Percentiles rank a stretch among this genome's conserved stretches.
Conservation (phyloP, 1,140 invertebrate species). For the Gryon sp. region DNA sequence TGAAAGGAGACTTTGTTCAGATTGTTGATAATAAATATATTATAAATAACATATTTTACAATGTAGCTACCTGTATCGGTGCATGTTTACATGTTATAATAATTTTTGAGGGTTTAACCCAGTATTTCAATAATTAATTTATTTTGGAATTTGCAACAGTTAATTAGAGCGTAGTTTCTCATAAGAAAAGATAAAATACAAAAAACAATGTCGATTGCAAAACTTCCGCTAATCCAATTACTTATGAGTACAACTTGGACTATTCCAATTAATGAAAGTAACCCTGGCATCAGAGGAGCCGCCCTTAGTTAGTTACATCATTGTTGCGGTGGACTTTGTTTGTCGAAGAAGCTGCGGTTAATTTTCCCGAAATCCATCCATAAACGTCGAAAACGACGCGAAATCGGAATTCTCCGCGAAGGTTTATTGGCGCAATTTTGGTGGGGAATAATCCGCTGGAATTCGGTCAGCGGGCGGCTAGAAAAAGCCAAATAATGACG, state of each 20-base stretch:
- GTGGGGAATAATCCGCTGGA: constrained; percentile 49
- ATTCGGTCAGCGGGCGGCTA: constrained; percentile 61
- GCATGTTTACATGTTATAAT: no score
- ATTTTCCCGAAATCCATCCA: constrained; percentile 57
- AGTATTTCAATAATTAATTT: no score
- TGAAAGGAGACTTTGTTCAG: no score
- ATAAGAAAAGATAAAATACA: no score
- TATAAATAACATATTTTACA: no score
- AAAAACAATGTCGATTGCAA: no score
- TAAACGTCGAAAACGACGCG: constrained; percentile 51
- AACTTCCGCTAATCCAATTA: constrained; percentile 15
- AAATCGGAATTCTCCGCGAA: constrained; percentile 50
- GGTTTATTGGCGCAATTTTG: constrained; percentile 49
- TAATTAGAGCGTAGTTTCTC: no score
- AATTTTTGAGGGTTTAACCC: no score
- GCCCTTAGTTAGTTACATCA: constrained; percentile 4
- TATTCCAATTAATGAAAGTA: constrained; percentile 33
- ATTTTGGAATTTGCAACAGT: no score
- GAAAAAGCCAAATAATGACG: constrained; percentile 66
- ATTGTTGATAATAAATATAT: no score
- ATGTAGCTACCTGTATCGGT: no score
- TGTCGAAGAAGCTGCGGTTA: constrained; percentile 16
- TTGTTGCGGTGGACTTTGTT: constrained; percentile 29
- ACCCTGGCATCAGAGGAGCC: constrained; percentile 13
- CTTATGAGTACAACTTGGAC: background rate